Evolutionary conservation across 2,113 vertebrate genomes (phyloP), one percentile per base, ranked within the genome.

Genomic region (Fulmarus glacialis): DNA sequence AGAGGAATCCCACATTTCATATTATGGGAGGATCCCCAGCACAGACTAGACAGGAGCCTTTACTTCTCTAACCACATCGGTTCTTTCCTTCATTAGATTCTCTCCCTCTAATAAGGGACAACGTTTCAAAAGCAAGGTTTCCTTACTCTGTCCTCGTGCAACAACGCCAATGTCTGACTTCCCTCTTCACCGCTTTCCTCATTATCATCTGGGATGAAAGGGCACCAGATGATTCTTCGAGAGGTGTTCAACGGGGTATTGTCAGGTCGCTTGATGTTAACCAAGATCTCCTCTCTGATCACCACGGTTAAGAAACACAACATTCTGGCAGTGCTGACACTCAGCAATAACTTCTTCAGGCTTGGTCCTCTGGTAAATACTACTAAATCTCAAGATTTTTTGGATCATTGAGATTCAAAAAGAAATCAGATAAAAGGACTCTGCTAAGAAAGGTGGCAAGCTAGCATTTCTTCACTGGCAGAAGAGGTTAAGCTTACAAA

Each of bases 191-290:
- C 96, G 47, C 98, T 99, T 52, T 99, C 99, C 62, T 99, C 99
- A 5, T 97, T 99, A 70, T 99, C 99, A 26, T 99, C 99, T 0
- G 98, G 98, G 94, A 99, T 99, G 96, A 99, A 99, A 26, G 99
- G 99, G 77, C 99, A 99, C 99, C 99, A 99, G 94, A 99, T 99
- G 96, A 99, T 99, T 67, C 99, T 99, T 21, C 99, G 98, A 88
- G 99, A 99, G 48, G 98, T 99, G 97, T 99, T 99, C 90, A 99
- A 95, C 0, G 98, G 98, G 2, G 99, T 99, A 21, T 98, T 98
- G 22, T 99, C 99, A 48, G 99, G 99, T 38, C 99, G 97, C 55
- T 97, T 98, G 89, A 99, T 98, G 87, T 99, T 98, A 85, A 99
- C 98, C 73, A 99, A 91, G 50, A 99, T 98, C 96, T 99, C 99